These are phyloP conservation scores for Drosophila setosimentum DNA, from an alignment of 2,888 invertebrate species.

Conservation along the genomic window DNA sequence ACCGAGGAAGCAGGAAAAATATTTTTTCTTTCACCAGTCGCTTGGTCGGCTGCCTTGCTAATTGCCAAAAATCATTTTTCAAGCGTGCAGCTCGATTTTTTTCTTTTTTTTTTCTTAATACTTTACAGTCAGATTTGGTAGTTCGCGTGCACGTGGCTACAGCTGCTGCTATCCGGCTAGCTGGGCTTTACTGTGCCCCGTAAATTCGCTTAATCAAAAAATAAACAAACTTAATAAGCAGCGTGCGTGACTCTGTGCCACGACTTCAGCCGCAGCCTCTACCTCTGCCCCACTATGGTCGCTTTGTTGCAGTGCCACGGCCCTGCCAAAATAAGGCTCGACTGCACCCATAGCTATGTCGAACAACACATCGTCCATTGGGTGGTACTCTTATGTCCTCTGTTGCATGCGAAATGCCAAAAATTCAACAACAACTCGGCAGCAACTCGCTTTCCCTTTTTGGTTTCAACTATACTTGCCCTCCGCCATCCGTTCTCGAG, in stretches of 20 bases:
- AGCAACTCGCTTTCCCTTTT: slow-evolving; percentile 13
- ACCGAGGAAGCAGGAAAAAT: slow-evolving; percentile 38
- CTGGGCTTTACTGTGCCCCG: slow-evolving; percentile 25
- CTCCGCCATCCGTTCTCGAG: neutral
- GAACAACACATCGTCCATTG: slow-evolving; percentile 9
- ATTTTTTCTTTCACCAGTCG: slow-evolving; percentile 31
- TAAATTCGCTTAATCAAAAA: slow-evolving; percentile 77
- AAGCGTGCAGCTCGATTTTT: slow-evolving; percentile 54
- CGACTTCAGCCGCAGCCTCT: neutral
- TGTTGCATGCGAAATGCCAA: slow-evolving; percentile 51
- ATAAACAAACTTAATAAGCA: slow-evolving; percentile 73
- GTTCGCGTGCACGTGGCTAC: slow-evolving; percentile 44
- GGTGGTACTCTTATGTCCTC: slow-evolving; percentile 25
- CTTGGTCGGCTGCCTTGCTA: slow-evolving; percentile 64
- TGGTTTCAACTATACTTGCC: slow-evolving; percentile 30
- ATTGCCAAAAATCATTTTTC: slow-evolving; percentile 79
- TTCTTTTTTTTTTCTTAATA: slow-evolving; percentile 15
- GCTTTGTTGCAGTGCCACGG: slow-evolving; percentile 52
- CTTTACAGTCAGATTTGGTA: slow-evolving; percentile 40
- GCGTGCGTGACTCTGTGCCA: slow-evolving; percentile 37
- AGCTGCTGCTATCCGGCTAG: slow-evolving; percentile 11
- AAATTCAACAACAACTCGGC: slow-evolving; percentile 44
- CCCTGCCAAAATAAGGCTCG: slow-evolving; percentile 13
- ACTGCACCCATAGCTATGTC: slow-evolving; percentile 20
- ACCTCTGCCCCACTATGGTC: slow-evolving; percentile 29